Base-by-base conservation (phyloP, 2,888 invertebrate genomes). In the Morpho achilles region DNA sequence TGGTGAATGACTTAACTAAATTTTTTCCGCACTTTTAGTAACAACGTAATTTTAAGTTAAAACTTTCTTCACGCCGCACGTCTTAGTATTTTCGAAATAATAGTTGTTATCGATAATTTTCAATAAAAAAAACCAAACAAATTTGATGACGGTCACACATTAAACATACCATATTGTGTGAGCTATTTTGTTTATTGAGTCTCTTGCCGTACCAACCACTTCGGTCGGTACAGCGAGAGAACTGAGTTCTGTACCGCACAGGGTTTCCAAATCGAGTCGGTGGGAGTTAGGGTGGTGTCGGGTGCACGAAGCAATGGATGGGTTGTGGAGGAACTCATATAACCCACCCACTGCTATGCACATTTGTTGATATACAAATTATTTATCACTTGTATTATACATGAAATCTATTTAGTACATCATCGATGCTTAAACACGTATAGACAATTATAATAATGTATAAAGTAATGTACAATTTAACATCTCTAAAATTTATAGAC, bases 151-250 rank as follows among this genome's bases (percentile, higher is more conserved):
- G 39, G 8, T 1, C 8, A 6, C 47, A 10, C 41, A 41, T 16
- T 4, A 3, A 8, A 2, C 47, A 47, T 46, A 47, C 53, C 47
- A 23, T 6, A n/a, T 53, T 10, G 7, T 41, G 7, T 44, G 32
- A n/a, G 46, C 47, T 50, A 50, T 50, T 56, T 40, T 54, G 39
- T 56, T 54, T 59, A 56, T 58, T 49, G 61, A 59, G 63, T 61
- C 56, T 54, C 58, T 52, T 42, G 58, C 60, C 61, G 61, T 61
- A 63, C 58, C 61, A 63, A 63, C 58, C 61, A 49, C 46, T 52
- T 52, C 49, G 63, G 61, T 49, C 49, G 58, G 56, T 51, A 56
- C 58, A 56, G 56, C 56, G 52, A 56, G 60, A 61, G 58, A 56
- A 63, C 63, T 63, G 56, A 63, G 44, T 51, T 52, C 48, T 53